These are phyloP conservation scores for Sebastes matsubarae DNA, from an alignment of 2,797 vertebrate species.

Conservation along the genomic window DNA sequence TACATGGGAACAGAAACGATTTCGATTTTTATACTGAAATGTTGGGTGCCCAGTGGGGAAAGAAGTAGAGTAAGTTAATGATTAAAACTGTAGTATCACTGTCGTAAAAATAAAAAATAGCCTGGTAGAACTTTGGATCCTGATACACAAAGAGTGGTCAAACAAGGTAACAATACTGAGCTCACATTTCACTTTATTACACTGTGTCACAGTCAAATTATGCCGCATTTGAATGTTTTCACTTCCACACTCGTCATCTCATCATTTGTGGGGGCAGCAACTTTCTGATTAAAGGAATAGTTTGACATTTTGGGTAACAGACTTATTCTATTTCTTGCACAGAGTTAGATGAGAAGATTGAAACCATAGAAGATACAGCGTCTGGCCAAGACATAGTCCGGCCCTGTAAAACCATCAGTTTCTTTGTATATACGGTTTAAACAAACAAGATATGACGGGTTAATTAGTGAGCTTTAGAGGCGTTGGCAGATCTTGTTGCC, in stretches of 20 bases:
- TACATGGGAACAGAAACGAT: neutral
- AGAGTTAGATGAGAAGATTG: neutral
- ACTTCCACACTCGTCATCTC: neutral
- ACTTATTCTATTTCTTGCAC: neutral
- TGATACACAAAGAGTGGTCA: slow-evolving; percentile 4
- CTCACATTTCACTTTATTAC: neutral
- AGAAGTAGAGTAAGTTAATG: slow-evolving; percentile 38
- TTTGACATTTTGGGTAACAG: neutral
- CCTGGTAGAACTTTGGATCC: slow-evolving; percentile 57
- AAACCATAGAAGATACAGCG: neutral
- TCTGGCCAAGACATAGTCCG: neutral
- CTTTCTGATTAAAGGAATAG: neutral
- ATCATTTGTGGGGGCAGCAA: neutral
- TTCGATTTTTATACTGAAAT: neutral
- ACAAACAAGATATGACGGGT: no score
- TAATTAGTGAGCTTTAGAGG: neutral
- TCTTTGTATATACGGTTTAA: no score
- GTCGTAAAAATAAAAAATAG: slow-evolving; percentile 28
- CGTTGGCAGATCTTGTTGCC: neutral
- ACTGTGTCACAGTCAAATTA: neutral
- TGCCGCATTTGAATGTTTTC: neutral
- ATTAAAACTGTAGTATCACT: slow-evolving; percentile 41
- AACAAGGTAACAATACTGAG: slow-evolving; percentile 10
- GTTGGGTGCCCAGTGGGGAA: neutral
- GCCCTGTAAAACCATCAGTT: no score